Conservation (phyloP, 1,140 invertebrate species). For the Caenorhabditis latens region DNA sequence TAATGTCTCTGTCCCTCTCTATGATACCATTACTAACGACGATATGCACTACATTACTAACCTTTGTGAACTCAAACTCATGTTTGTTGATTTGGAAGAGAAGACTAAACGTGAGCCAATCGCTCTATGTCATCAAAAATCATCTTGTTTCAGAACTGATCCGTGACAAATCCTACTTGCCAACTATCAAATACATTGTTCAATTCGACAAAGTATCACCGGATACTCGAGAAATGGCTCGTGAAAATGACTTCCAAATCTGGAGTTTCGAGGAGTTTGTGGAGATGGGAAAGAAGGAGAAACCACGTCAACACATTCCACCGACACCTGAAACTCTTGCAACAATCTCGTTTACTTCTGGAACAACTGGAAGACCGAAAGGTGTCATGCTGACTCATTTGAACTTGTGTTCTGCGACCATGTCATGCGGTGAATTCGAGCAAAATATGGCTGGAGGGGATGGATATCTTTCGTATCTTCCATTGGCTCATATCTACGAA, state of each 20-base stretch:
- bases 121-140: neutral
- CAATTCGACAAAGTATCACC: conserved; percentile 16
- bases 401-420: conserved; percentile 83
- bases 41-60: conserved; percentile 31
- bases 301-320: conserved; percentile 31
- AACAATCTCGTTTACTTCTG: conserved; percentile 78
- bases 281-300: conserved; percentile 37
- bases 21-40: conserved; percentile 28
- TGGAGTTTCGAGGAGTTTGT: conserved; percentile 52
- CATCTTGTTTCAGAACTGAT: conserved; percentile 29
- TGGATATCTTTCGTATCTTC: conserved; percentile 87
- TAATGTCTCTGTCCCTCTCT: conserved; percentile 30
- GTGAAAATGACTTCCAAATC: conserved; percentile 50
- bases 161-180: conserved; percentile 21
- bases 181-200: conserved; percentile 56
- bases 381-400: conserved; percentile 79
- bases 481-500: conserved; percentile 91
- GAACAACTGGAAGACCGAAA: conserved; percentile 80
- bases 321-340: conserved; percentile 50
- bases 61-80: conserved; percentile 24
- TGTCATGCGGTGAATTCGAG: conserved; percentile 83
- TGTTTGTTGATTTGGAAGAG: conserved; percentile 49
- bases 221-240: conserved; percentile 26
- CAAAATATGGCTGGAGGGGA: neutral
- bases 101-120: conserved; percentile 42